Base-by-base conservation (phyloP, 1,140 invertebrate species). In the Drosophila tristis region DNA sequence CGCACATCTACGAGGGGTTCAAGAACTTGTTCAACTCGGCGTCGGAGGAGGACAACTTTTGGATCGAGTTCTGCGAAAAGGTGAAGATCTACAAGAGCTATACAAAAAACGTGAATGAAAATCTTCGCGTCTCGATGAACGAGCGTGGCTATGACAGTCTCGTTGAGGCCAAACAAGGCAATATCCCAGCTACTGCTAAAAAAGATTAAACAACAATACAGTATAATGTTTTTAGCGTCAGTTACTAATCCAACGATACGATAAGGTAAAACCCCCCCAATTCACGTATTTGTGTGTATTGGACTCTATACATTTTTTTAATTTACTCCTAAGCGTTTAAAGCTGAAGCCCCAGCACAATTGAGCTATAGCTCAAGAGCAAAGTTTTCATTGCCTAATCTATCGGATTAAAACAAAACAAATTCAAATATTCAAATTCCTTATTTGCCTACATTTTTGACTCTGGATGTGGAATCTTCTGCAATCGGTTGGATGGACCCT, bases 1-100 rank as follows among this genome's bases (percentile, higher is more conserved):
- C 95, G 45, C 75, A 92, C 2, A 93, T 96, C 25, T 96, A 94
- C 71, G 93, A 93, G 60, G 94, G 94, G 59, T 95, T 80, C 84
- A 92, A 59, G 89, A 93, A 64, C 91, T 93, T 50, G 79, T 93
- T 66, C 82, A 92, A 71, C 81, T 45, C 66, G 1, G 63, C 79
- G 0, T 47, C 59, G 0, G 60, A 78, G 11, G 79, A 87, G 15
- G 93, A 75, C 80, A 93, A 91, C 6, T 95, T 95, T 74, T 95
- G 94, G 93, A 93, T 94, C 47, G 90, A 92, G 5, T 95, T 95
- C 78, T 92, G 91, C 6, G 93, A 94, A 20, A 92, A 94, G 80
- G 92, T 95, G 0, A 82, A 92, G 15, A 90, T 93, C 29, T 95
- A 95, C 74, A 93, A 94, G 71, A 91, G 93, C 45, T 86, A 93